A percentile compares a stretch with the other conserved stretches of the same genome.
Evolutionary conservation across 2,888 invertebrate genomes (phyloP).

Genomic region (Dynastes tityus): DNA sequence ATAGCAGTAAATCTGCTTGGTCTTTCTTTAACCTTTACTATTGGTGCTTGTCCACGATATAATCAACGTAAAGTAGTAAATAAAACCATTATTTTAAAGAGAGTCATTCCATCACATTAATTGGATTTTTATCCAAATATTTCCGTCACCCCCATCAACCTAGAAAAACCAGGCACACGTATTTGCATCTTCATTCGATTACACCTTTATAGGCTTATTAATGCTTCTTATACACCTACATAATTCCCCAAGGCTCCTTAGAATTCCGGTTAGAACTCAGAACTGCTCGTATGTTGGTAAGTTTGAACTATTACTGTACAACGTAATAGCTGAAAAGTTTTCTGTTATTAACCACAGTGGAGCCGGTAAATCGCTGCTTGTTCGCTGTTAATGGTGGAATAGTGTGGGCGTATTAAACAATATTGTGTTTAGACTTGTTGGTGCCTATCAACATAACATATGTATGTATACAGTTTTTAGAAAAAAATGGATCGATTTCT

Average conservation of each 20-base stretch:
- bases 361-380: not conserved
- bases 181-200: too few relatives aligned
- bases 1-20: too few relatives aligned
- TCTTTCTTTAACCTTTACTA: too few relatives aligned
- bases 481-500: too few relatives aligned
- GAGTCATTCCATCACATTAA: too few relatives aligned
- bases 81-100: too few relatives aligned
- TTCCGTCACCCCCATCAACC: too few relatives aligned
- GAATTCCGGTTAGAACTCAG: not conserved
- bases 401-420: not conserved
- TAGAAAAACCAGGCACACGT: too few relatives aligned
- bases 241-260: not conserved
- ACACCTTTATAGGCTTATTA: not conserved
- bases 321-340: slow-evolving; percentile 17
- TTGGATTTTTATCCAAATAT: too few relatives aligned
- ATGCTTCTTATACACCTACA: slow-evolving; percentile 6
- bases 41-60: too few relatives aligned
- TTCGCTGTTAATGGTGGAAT: not conserved
- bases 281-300: not conserved
- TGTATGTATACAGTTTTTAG: too few relatives aligned
- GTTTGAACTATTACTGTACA: slow-evolving; percentile 25
- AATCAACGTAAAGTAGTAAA: too few relatives aligned
- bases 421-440: not conserved
- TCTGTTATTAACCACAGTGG: not conserved
- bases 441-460: not conserved